Evolutionary conservation across 2,888 invertebrate genomes (phyloP).

Genomic region (Malthinus seriepunctatus): DNA sequence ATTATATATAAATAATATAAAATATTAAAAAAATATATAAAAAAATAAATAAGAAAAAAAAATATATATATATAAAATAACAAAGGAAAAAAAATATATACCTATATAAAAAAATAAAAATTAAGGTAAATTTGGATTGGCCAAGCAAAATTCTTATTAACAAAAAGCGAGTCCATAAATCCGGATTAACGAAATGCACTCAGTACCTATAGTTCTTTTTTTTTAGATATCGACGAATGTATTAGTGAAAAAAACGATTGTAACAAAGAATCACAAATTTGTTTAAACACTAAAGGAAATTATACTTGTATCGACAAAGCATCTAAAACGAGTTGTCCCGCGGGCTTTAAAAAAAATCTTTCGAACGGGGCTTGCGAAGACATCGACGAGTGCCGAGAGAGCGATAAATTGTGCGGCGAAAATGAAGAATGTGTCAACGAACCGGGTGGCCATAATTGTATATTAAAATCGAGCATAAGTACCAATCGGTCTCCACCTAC

Average conservation of each 20-base stretch:
- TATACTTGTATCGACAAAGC: constrained; percentile 72
- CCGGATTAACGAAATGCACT: not conserved
- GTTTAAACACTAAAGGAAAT: constrained; percentile 71
- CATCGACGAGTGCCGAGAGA: constrained; percentile 75
- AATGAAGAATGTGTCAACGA: constrained; percentile 69
- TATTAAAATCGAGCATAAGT: constrained; percentile 52
- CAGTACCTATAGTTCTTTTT: not conserved
- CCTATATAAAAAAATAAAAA: no score
- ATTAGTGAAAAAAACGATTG: constrained; percentile 66
- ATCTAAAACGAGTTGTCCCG: constrained; percentile 62
- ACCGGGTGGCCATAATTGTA: constrained; percentile 68
- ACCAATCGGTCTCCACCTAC: no score
- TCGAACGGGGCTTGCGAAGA: constrained; percentile 66
- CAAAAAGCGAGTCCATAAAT: not conserved
- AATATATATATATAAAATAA: no score
- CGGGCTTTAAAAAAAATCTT: constrained; percentile 65
- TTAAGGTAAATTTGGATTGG: no score
- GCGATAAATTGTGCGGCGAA: constrained; percentile 61
- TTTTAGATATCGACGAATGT: constrained; percentile 76
- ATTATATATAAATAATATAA: no score
- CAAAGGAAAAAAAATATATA: no score
- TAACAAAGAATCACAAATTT: constrained; percentile 66
- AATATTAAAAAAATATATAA: no score
- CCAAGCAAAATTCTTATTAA: no score
- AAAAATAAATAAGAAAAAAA: no score